Conservation (phyloP, 2,113 vertebrate genomes). For the Cyanoliseus patagonus region DNA sequence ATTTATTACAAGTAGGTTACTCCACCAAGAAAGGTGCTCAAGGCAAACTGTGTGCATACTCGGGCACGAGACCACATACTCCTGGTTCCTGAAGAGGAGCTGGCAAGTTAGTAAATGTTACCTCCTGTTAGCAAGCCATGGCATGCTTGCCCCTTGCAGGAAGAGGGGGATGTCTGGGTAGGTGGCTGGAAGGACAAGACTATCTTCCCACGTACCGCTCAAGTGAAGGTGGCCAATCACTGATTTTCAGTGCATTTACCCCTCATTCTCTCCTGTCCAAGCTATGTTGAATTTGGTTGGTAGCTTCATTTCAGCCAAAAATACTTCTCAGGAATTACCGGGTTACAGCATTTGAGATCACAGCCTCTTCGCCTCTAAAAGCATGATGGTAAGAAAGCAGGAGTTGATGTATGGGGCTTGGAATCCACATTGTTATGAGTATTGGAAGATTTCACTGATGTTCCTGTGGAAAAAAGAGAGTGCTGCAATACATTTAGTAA, state of each 20-base stretch:
- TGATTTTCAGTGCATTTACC: background rate
- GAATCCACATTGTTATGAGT: background rate
- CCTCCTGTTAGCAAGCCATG: background rate
- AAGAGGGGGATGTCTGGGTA: background rate
- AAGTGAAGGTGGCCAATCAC: accelerated
- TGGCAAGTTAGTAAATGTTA: background rate
- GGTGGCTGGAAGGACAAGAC: background rate
- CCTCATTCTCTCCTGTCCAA: background rate
- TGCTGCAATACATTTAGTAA: background rate
- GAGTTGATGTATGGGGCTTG: background rate
- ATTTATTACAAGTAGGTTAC: background rate
- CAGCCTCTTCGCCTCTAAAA: background rate
- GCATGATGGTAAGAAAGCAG: background rate
- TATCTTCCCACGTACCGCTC: accelerated
- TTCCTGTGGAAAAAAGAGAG: background rate
- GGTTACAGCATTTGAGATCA: background rate
- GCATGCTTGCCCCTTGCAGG: background rate
- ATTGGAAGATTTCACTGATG: background rate
- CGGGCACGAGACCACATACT: accelerated
- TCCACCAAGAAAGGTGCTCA: background rate
- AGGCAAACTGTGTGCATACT: accelerated
- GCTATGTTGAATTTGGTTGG: background rate
- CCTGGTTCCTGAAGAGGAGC: background rate
- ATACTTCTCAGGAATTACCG: background rate
- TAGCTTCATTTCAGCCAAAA: background rate